phyloP scores from a whole-genome alignment of 2,113 vertebrate genomes.

The Salminus brasiliensis region DNA sequence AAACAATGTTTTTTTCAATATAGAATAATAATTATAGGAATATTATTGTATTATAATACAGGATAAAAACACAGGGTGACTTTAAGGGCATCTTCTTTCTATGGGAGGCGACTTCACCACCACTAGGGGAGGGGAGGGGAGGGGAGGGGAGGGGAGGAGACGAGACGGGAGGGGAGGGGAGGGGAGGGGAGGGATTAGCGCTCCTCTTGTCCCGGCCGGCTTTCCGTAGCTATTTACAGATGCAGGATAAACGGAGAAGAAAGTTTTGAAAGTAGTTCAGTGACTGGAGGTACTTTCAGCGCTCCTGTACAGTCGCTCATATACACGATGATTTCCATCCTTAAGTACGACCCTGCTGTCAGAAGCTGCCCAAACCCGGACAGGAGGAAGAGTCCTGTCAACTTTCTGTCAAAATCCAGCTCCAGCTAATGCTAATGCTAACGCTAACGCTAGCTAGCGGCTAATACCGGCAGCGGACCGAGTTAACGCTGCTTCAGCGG shows the following conservation, averaged over 20 bases:
- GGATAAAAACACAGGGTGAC: too few species aligned
- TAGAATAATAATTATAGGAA: too few species aligned
- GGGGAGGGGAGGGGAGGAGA: too few species aligned
- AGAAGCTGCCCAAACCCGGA: not conserved
- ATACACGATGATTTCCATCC: not conserved
- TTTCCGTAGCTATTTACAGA: not conserved
- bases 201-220: not conserved
- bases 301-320: not conserved
- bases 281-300: not conserved
- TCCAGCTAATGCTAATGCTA: not conserved
- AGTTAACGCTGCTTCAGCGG: not conserved
- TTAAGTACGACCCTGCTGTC: not conserved
- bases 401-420: not conserved
- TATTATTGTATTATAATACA: too few species aligned
- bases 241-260: not conserved
- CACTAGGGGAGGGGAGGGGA: too few species aligned
- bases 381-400: not conserved
- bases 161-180: too few species aligned
- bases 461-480: not conserved
- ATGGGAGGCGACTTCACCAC: too few species aligned
- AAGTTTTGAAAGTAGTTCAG: not conserved
- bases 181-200: fast-evolving
- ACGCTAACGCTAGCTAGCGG: not conserved
- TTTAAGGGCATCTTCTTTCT: too few species aligned
- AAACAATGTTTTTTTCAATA: too few species aligned